Evolutionary conservation across 2,888 invertebrate species (phyloP).

Genomic region (Melikaiella ostensackeni): DNA sequence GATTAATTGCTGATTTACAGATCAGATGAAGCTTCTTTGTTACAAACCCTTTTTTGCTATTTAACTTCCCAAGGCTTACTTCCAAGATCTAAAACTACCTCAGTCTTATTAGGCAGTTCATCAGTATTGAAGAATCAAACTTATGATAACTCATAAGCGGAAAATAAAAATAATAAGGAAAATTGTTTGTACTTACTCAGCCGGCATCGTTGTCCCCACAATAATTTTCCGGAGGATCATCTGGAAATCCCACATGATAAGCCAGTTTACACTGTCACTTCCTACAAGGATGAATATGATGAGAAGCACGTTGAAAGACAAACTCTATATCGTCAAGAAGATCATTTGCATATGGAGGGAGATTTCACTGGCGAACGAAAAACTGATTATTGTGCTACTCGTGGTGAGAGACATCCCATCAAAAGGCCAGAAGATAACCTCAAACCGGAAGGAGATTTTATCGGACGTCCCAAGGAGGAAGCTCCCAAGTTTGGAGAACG

Average conservation of each 20-base stretch:
- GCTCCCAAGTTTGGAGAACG: constrained; percentile 72
- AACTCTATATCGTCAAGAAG: constrained; percentile 82
- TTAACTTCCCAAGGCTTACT: no score
- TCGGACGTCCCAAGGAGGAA: constrained; percentile 73
- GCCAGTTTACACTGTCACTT: constrained; percentile 77
- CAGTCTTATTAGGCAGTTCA: not conserved
- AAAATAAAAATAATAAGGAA: constrained; percentile 21
- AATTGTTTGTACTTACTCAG: constrained; percentile 76
- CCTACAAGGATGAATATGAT: constrained; percentile 83
- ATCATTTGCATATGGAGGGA: constrained; percentile 86
- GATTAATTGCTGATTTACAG: no score
- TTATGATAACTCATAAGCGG: not conserved
- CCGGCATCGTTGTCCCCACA: constrained; percentile 91
- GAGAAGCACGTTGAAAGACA: constrained; percentile 82
- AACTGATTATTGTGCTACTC: constrained; percentile 77
- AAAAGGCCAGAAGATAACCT: constrained; percentile 73
- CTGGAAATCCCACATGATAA: constrained; percentile 68
- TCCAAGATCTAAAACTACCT: no score
- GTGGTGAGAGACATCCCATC: constrained; percentile 76
- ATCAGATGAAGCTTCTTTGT: no score
- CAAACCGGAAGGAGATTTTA: constrained; percentile 79
- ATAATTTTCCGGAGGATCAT: constrained; percentile 72
- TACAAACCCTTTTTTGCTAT: no score
- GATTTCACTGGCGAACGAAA: constrained; percentile 79
- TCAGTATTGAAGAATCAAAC: not conserved